Evolutionary conservation across 2,797 vertebrate genomes (phyloP), one percentile per base, ranked within the genome.

Genomic region (Podarcis siculus): DNA sequence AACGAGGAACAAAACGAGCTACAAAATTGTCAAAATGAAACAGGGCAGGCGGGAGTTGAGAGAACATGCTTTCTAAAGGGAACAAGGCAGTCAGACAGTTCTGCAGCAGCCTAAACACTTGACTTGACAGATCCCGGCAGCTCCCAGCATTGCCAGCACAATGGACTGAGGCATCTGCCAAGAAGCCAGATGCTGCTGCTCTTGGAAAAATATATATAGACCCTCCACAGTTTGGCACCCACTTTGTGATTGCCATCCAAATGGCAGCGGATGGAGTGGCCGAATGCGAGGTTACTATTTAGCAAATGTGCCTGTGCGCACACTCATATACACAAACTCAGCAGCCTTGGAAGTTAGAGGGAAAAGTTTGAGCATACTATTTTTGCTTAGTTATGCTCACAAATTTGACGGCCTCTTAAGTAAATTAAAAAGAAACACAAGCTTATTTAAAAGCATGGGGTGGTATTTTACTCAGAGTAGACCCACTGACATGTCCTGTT

Each of bases 321-420:
- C 8, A 15, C 55, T 15, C 42, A 72, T 21, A 73, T 4, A 58
- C 1, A 21, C 7, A n/a, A 9, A 8, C 3, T 90, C 92, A 93
- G 94, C 93, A 89, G 96, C 92, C 96, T 97, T 97, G 97, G 96
- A 96, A 97, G 96, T 94, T 95, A 92, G 87, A 95, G 93, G 96
- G 94, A 95, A 85, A 94, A 96, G 96, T 95, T 95, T 95, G 96
- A 97, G 95, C 95, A 97, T 97, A 97, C 97, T 97, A 97, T 96
- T 97, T 97, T 96, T 79, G 96, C 96, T 97, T 95, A 96, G 97
- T 96, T 96, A 96, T 83, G 93, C 95, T 96, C 78, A 0, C 94
- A 94, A 93, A 94, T 95, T 95, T 92, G 94, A 95, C 93, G 86
- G 91, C 90, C 92, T 93, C 78, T 93, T 89, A 91, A 89, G 94